A percentile compares a stretch with the other conserved stretches of the same genome.
phyloP scores from a whole-genome alignment of 2,113 vertebrate genomes.

The Bettongia penicillata region DNA sequence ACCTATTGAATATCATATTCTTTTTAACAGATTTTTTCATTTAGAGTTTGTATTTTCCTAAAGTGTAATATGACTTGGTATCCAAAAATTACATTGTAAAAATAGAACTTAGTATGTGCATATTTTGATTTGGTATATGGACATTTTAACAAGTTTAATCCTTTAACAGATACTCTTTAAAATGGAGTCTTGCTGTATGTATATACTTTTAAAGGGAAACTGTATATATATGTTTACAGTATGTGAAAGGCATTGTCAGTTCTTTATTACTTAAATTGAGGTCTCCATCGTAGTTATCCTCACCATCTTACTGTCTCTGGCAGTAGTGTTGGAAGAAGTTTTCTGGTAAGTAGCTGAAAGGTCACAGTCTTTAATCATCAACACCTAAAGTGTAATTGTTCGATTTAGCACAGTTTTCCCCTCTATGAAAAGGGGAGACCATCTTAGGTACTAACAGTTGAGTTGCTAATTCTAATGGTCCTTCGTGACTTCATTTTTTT shows the following conservation, averaged over 20 bases:
- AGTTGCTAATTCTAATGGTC: slow-evolving; percentile 15
- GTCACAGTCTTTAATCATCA: slow-evolving; percentile 8
- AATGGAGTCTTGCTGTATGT: slow-evolving; percentile 79
- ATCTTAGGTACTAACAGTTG: slow-evolving; percentile 32
- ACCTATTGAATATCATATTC: neutral
- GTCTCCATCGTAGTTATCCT: slow-evolving; percentile 82
- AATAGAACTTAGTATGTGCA: slow-evolving; percentile 48
- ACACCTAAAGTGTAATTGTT: slow-evolving; percentile 15
- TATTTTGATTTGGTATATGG: slow-evolving; percentile 80
- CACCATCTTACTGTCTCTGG: slow-evolving; percentile 84
- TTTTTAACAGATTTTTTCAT: neutral
- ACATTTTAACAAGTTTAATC: slow-evolving; percentile 80
- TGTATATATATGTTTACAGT: slow-evolving; percentile 75
- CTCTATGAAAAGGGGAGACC: neutral
- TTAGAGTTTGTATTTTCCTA: slow-evolving; percentile 57
- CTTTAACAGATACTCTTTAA: slow-evolving; percentile 79
- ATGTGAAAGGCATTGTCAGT: slow-evolving; percentile 75
- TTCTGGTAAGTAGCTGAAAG: slow-evolving; percentile 76
- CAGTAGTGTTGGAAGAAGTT: slow-evolving; percentile 67
- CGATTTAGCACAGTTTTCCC: slow-evolving; percentile 19
- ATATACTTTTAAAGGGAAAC: slow-evolving; percentile 65
- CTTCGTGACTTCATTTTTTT: slow-evolving; percentile 14
- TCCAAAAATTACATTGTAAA: slow-evolving; percentile 72
- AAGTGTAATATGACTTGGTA: slow-evolving; percentile 73
- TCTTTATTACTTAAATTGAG: slow-evolving; percentile 73